phyloP scores from a whole-genome alignment of 2,113 vertebrate species.

The Mesitornis unicolor region DNA sequence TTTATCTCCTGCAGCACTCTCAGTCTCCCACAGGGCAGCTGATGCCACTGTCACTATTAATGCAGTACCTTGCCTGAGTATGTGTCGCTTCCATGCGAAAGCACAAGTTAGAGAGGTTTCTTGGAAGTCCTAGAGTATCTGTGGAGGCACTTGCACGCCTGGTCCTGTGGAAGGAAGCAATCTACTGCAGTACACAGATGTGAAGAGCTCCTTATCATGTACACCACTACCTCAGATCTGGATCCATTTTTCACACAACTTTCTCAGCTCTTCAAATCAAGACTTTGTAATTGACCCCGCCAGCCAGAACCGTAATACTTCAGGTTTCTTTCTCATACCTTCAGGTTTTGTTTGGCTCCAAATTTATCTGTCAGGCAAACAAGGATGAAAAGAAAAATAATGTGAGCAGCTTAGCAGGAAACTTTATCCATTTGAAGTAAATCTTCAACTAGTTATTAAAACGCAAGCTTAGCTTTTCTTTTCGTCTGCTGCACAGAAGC shows the following conservation, averaged over 20 bases:
- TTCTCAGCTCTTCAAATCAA: constrained; percentile 6
- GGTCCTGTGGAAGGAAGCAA: background rate
- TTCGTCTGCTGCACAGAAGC: constrained; percentile 51
- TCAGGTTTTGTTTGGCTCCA: constrained; percentile 4
- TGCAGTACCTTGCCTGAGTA: background rate
- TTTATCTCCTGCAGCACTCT: background rate
- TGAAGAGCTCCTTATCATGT: background rate
- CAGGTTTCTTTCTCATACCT: background rate
- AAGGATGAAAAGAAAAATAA: background rate
- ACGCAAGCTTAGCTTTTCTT: constrained; percentile 36
- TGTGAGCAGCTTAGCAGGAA: constrained; percentile 17
- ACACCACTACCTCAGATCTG: background rate
- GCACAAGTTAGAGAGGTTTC: background rate
- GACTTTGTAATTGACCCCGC: background rate
- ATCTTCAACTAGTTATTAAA: constrained; percentile 34
- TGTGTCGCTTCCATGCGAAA: background rate
- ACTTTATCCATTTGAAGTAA: constrained; percentile 43
- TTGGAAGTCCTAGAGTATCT: background rate
- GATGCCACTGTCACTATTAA: background rate
- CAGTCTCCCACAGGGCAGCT: background rate
- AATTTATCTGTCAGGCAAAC: constrained; percentile 9
- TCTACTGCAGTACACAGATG: background rate
- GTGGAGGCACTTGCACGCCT: background rate
- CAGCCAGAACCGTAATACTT: background rate
- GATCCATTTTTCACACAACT: background rate